Base-by-base conservation (phyloP, 2,888 invertebrate genomes). In the Aethes cnicana region DNA sequence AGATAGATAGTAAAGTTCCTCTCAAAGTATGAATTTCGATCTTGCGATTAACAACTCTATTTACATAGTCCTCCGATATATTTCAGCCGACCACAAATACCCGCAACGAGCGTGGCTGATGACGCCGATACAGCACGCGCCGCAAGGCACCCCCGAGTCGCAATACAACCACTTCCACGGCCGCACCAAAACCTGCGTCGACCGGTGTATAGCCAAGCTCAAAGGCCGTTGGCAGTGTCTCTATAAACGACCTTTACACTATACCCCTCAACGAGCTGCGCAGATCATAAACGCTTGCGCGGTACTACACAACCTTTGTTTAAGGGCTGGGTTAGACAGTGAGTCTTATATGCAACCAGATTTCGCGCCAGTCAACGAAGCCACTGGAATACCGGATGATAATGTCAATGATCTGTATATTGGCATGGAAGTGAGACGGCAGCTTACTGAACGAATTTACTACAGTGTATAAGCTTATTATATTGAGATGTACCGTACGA, bases 271-370 rank as follows among this genome's bases (percentile, higher is more conserved):
- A 14, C 66, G 77, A 55, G 72, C 80, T 5, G 80, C 79, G 2
- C 79, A 80, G 47, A 80, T 80, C 7, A 72, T 80, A 18, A 80
- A 80, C 55, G 80, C 80, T n/a, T 80, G 80, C 64, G 77, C 77
- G 9, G 70, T 80, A 3, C 54, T 80, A 37, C 78, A 80, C 50
- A 80, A 80, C 52, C 57, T 80, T 1, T 77, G 80, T 30, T 63
- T 72, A 18, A 66, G 53, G 48, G 77, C 77, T 9, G 66, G 68
- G 1, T 42, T 77, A 11, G 79, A 78, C 26, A 66, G 74, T 12
- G 65, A 71, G 28, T 65, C 59, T 0, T 71, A 70, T 46, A 53
- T 69, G 9, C 72, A 78, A 17, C 57, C 64, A 14, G 70, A 75
- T 36, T 61, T 69, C 43, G 61, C 68, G 55, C 65, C 66, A 35